These are phyloP conservation scores for Scomber colias DNA, from an alignment of 2,113 vertebrate species.

Conservation along the genomic window DNA sequence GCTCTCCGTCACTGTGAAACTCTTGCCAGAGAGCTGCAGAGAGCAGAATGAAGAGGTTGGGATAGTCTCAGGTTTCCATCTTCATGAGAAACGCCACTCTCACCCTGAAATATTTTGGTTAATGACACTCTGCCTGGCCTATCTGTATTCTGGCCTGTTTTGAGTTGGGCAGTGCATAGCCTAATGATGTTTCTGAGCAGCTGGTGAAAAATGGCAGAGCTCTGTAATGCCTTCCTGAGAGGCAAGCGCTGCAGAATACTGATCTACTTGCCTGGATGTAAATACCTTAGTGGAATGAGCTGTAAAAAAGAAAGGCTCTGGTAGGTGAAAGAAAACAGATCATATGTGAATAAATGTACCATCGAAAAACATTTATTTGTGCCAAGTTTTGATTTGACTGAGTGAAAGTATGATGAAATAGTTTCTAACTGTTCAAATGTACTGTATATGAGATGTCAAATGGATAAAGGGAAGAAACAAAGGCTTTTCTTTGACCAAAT, in stretches of 20 bases:
- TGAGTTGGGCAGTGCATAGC: conserved; percentile 35
- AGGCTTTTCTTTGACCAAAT: neutral
- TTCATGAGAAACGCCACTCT: conserved; percentile 49
- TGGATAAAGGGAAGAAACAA: neutral
- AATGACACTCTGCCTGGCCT: conserved; percentile 48
- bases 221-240: conserved; percentile 57
- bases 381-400: neutral
- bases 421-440: conserved; percentile 1
- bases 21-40: conserved; percentile 20
- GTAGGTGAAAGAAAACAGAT: neutral
- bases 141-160: conserved; percentile 61
- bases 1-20: conserved; percentile 31
- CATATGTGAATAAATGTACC: conserved; percentile 3
- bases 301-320: neutral
- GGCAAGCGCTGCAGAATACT: conserved; percentile 57
- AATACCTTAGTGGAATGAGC: conserved; percentile 22
- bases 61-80: conserved; percentile 42
- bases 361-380: conserved; percentile 8
- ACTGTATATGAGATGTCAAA: too few relatives aligned
- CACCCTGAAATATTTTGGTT: conserved; percentile 56
- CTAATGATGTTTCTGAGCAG: conserved; percentile 66
- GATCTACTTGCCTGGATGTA: conserved; percentile 33
- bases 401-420: conserved; percentile 6
- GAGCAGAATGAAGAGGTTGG: conserved; percentile 40
- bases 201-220: conserved; percentile 70